These are phyloP conservation scores for Lophochroa leadbeateri DNA, from an alignment of 2,113 vertebrate genomes.

Conservation along the genomic window DNA sequence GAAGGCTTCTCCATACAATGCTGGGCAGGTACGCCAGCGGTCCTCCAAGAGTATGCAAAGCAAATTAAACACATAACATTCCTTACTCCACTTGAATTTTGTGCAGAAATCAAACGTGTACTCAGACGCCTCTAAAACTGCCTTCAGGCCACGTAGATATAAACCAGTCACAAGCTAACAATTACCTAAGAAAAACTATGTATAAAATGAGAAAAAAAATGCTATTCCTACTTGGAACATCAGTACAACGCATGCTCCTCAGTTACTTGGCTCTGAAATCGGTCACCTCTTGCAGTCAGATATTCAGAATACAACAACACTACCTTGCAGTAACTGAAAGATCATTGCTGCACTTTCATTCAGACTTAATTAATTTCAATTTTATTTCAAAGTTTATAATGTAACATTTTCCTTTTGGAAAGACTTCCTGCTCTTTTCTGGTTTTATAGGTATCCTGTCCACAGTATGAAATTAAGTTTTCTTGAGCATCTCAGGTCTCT, in stretches of 20 bases:
- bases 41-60: background rate
- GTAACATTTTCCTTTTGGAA: background rate
- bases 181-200: background rate
- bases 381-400: background rate
- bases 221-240: background rate
- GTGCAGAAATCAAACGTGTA: background rate
- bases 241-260: background rate
- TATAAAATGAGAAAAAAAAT: background rate
- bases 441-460: background rate
- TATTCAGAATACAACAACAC: background rate
- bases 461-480: background rate
- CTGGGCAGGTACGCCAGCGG: background rate
- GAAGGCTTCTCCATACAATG: fast-evolving
- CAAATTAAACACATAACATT: background rate
- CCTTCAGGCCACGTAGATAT: background rate
- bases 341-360: background rate
- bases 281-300: background rate
- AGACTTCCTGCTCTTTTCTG: background rate
- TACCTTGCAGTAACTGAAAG: background rate
- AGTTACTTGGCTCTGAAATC: background rate
- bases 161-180: background rate
- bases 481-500: background rate
- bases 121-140: background rate
- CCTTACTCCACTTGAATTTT: background rate
- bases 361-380: background rate